A percentile compares a stretch with the other conserved stretches of the same genome.
Conservation (phyloP, 2,888 invertebrate species). For the Platycnemis pennipes region DNA sequence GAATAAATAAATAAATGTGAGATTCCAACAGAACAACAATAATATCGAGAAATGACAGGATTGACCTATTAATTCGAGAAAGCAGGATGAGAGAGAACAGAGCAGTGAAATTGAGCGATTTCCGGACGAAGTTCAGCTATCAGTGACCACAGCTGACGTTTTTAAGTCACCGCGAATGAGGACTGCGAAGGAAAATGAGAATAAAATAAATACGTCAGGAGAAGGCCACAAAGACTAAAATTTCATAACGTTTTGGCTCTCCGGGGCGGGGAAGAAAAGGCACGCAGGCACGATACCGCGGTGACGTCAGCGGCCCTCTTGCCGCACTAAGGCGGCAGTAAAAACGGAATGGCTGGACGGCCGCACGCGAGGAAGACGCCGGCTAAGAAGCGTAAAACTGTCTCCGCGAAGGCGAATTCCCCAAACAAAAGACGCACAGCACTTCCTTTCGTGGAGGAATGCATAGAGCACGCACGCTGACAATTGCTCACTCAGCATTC, state of each 20-base stretch:
- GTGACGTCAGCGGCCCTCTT: neutral
- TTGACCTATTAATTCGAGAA: neutral
- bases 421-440: constrained; percentile 25
- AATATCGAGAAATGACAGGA: neutral
- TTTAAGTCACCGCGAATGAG: neutral
- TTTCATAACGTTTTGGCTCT: neutral
- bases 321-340: neutral
- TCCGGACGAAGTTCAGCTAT: neutral
- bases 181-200: neutral
- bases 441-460: constrained; percentile 58
- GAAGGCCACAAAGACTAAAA: neutral
- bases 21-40: too few species aligned
- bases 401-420: neutral
- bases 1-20: neutral
- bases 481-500: constrained; percentile 63
- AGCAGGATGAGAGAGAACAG: neutral
- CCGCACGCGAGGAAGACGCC: neutral
- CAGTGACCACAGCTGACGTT: neutral
- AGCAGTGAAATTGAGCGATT: neutral
- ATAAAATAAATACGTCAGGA: neutral
- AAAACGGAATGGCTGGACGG: neutral
- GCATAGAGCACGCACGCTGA: constrained; percentile 16
- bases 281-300: neutral
- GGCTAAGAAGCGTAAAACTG: neutral
- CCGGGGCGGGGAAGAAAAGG: neutral